Conservation (phyloP, 2,888 invertebrate genomes). For the Drosophila melanocephala region DNA sequence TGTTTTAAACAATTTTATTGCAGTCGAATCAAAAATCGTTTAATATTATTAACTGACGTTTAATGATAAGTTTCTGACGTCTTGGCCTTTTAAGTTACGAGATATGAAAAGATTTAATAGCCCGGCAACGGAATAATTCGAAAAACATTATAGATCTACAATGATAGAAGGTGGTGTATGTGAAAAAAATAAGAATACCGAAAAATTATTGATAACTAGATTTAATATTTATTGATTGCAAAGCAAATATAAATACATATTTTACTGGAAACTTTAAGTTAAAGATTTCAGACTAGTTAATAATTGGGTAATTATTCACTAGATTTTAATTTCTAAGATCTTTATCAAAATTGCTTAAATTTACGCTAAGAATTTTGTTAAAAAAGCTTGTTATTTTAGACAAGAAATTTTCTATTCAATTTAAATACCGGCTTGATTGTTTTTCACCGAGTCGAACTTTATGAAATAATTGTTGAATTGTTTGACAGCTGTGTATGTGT, state of each 20-base stretch:
- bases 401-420: not conserved
- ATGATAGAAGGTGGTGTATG: not conserved
- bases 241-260: not conserved
- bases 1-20: constrained; percentile 13
- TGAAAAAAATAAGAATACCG: not conserved
- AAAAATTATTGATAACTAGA: not conserved
- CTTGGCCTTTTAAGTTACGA: not conserved
- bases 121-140: constrained; percentile 6
- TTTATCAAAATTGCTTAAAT: not conserved
- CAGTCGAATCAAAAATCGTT: constrained; percentile 7
- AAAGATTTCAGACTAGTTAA: no score
- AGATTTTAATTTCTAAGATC: not conserved
- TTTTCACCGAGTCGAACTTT: not conserved
- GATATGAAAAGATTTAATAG: constrained; percentile 1
- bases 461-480: constrained; percentile 19
- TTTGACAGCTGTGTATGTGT: constrained; percentile 59
- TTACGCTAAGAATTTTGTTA: not conserved
- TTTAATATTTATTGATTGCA: not conserved
- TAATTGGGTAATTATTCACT: not conserved
- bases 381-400: not conserved
- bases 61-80: constrained; percentile 30
- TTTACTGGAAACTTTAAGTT: not conserved
- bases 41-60: constrained; percentile 35
- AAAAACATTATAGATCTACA: constrained; percentile 6
- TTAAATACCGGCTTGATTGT: not conserved